Conservation (phyloP, 1,140 invertebrate genomes). For the Drosophila aff. region DNA sequence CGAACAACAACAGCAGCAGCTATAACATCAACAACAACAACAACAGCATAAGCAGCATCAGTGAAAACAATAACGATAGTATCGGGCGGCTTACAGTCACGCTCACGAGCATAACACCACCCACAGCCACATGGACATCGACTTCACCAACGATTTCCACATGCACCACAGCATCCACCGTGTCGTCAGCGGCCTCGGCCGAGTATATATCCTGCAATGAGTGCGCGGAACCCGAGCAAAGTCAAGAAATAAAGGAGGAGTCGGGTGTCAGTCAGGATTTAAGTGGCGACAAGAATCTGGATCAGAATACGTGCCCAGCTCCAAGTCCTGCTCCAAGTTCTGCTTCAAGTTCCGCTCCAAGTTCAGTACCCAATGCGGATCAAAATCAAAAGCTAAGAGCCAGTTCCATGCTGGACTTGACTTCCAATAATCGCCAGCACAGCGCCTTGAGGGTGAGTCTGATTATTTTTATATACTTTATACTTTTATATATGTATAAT, state of each 20-base stretch:
- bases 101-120: slow-evolving; percentile 32
- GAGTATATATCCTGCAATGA: slow-evolving; percentile 38
- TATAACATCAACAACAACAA: slow-evolving; percentile 10
- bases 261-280: not conserved
- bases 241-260: not conserved
- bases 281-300: not conserved
- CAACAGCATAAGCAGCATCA: slow-evolving; percentile 18
- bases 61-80: slow-evolving; percentile 26
- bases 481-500: too few relatives aligned
- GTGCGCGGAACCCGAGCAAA: slow-evolving; percentile 4
- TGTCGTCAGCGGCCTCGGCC: slow-evolving; percentile 15
- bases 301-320: not conserved
- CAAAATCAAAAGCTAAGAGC: slow-evolving; percentile 39
- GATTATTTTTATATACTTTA: not conserved
- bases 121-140: slow-evolving; percentile 14
- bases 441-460: slow-evolving; percentile 35
- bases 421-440: slow-evolving; percentile 37
- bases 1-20: slow-evolving; percentile 10
- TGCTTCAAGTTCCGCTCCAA: not conserved
- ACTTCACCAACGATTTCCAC: slow-evolving; percentile 34
- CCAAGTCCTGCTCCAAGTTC: not conserved
- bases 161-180: slow-evolving; percentile 16
- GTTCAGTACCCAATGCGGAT: not conserved
- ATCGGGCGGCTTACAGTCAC: slow-evolving; percentile 16
- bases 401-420: slow-evolving; percentile 62